Base-by-base conservation (phyloP, 2,888 invertebrate species). In the Lycaena phlaeas region DNA sequence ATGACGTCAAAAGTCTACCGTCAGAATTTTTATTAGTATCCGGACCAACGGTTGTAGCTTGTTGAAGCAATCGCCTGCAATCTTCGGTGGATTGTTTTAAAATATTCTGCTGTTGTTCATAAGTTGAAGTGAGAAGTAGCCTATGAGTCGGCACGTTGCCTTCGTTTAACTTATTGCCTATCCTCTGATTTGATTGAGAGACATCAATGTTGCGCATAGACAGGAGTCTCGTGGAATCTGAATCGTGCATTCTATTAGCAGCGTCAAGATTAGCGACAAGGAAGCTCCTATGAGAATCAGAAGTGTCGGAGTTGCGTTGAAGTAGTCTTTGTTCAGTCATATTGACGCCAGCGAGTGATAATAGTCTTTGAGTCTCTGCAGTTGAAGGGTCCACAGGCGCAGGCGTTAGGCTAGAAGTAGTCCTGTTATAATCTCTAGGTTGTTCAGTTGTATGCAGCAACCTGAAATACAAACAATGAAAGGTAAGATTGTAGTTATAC, bases 71-170 rank as follows among this genome's bases (percentile, higher is more conserved):
- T 44, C 90, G 74, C 41, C 90, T 77, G 52, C 90, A 90, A 60
- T 91, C 91, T 71, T 91, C 91, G 44, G 89, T 89, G 27, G 88
- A 88, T 59, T 88, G 88, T 62, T 88, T 88, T 36, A 88, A 63
- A 44, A 88, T 88, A 50, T 87, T 85, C 44, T 85, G 85, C 52
- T 85, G 87, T 56, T 88, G 88, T 63, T 88, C 88, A 46, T 88
- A 86, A 10, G 86, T 85, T 7, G 84, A 75, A 3, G 81, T 66
- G n/a, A 86, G n/a, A n/a, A n/a, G 69, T 5, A 86, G 61, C 48
- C 86, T 72, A 51, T 79, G 86, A 25, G 78, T 64, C 2, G 79
- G 79, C 36, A 66, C 56, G 44, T 61, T 49, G 40, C 61, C 62
- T 42, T 76, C 81, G 46, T 59, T 74, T 12, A 71, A 50, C 56